Percentiles rank a stretch among this genome's conserved stretches.
Evolutionary conservation across 1,140 invertebrate species (phyloP).

Genomic region (Wasmannia auropunctata): DNA sequence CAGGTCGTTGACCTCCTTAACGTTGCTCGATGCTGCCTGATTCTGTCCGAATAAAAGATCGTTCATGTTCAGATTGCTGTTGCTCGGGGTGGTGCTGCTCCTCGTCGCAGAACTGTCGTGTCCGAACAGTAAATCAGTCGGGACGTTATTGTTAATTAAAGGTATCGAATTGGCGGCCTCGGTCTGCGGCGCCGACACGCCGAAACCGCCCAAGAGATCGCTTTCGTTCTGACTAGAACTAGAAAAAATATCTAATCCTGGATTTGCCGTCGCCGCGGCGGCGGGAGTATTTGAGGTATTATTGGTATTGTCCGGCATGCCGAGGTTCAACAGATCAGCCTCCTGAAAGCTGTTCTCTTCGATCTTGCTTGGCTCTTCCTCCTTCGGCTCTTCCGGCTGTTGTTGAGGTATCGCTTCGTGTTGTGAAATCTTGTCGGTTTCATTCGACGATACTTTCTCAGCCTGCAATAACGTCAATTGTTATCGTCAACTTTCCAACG

Average conservation of each 20-base stretch:
- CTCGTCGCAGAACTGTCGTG: conserved; percentile 61
- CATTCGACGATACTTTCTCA: conserved; percentile 23
- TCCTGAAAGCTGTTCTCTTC: conserved; percentile 76
- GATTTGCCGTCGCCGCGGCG: conserved; percentile 52
- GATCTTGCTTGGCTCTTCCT: conserved; percentile 17
- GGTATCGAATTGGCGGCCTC: conserved; percentile 68
- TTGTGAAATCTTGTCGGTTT: not conserved
- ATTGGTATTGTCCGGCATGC: conserved; percentile 70
- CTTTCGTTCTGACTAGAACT: conserved; percentile 75
- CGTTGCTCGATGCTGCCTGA: conserved; percentile 37
- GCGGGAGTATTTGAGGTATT: conserved; percentile 57
- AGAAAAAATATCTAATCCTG: conserved; percentile 80
- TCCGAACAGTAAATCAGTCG: conserved; percentile 75
- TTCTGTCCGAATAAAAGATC: conserved; percentile 76
- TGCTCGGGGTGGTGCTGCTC: conserved; percentile 34
- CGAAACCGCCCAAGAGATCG: conserved; percentile 88
- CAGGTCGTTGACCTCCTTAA: conserved; percentile 67
- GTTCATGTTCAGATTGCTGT: conserved; percentile 69
- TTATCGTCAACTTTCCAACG: not conserved
- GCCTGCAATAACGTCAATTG: conserved; percentile 23
- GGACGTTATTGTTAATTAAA: conserved; percentile 69
- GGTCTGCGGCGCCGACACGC: conserved; percentile 75
- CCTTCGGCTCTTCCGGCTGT: conserved; percentile 33
- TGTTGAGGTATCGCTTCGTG: conserved; percentile 58
- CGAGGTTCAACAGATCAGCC: conserved; percentile 84